Base-by-base conservation (phyloP, 2,888 invertebrate species). In the Ectemnius continuus region DNA sequence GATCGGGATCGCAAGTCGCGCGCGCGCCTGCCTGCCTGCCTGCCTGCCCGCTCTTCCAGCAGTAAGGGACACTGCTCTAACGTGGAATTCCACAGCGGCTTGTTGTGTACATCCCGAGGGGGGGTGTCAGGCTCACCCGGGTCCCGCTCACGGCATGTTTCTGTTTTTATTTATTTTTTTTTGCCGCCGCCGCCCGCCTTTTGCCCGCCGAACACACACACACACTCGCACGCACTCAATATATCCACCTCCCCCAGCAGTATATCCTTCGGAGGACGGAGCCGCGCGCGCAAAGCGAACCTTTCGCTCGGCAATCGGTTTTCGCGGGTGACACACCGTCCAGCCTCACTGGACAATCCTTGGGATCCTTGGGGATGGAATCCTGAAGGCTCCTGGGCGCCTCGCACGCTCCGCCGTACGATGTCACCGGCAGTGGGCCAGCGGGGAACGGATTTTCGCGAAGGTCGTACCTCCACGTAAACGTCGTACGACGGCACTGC, bases 401-500 rank as follows among this genome's bases (percentile, higher is more conserved):
- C 23, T 23, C 2, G 23, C 23, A n/a, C 47, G 13, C n/a, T 47
- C 47, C 2, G 47, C 5, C 45, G 28, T 26, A 6, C 18, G 23
- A 26, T 36, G 69, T 47, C 63, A 59, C 72, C 65, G 67, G 69
- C 62, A 56, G 47, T 14, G 62, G 18, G 56, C 62, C 62, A 66
- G 61, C 58, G 48, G 66, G 57, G 66, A 76, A 71, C 66, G 63
- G 61, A 63, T 67, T 76, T 70, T 75, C 75, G 70, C 71, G 71
- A 76, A 73, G 71, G 65, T 67, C 76, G 75, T 67, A 73, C 78
- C 76, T 78, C 70, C 83, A 75, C 79, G 80, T 80, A 83, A 83
- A 79, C 80, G 76, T 79, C 77, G 75, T 76, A 78, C 75, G 83
- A 79, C 84, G 83, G 79, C 81, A 82, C 81, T 81, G 79, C 80